Percentiles rank a stretch among this genome's conserved stretches.
phyloP scores from a whole-genome alignment of 2,888 invertebrate species.

The Hemicrepidius hirtus region DNA sequence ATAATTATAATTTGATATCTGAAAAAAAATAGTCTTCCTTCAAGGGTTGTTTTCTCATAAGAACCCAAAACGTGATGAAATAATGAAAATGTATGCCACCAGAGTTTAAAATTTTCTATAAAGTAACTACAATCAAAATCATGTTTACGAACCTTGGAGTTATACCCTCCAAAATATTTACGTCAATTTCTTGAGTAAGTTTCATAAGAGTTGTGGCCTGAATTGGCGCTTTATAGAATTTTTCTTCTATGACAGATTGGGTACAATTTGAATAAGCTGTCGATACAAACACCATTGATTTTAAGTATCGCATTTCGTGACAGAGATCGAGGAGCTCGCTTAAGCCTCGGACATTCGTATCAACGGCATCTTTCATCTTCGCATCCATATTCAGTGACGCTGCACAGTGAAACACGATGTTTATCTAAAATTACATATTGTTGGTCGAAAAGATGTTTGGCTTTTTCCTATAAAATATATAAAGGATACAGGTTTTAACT shows the following conservation, averaged over 20 bases:
- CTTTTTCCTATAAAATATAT: background rate
- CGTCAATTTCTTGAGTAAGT: background rate
- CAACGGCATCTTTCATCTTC: conserved; percentile 58
- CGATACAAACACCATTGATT: conserved; percentile 67
- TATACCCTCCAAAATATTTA: background rate
- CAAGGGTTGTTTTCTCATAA: too few relatives aligned
- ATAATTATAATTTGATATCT: background rate
- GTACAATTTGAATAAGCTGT: conserved; percentile 68
- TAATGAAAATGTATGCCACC: too few relatives aligned
- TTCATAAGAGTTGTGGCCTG: conserved; percentile 46
- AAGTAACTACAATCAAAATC: too few relatives aligned
- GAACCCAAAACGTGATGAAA: too few relatives aligned
- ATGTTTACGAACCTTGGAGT: background rate
- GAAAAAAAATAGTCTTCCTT: too few relatives aligned
- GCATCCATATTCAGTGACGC: conserved; percentile 62
- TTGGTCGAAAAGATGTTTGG: background rate
- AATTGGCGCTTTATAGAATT: conserved; percentile 70
- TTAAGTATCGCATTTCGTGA: conserved; percentile 49
- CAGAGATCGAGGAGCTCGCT: conserved; percentile 57
- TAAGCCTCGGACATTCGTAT: conserved; percentile 62
- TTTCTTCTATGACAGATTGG: conserved; percentile 68
- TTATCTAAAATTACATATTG: conserved; percentile 48
- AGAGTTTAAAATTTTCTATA: too few relatives aligned
- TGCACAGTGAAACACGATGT: conserved; percentile 63
- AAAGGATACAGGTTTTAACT: background rate